Base-by-base conservation (phyloP, 2,797 vertebrate genomes). In the Margarornis squamiger region DNA sequence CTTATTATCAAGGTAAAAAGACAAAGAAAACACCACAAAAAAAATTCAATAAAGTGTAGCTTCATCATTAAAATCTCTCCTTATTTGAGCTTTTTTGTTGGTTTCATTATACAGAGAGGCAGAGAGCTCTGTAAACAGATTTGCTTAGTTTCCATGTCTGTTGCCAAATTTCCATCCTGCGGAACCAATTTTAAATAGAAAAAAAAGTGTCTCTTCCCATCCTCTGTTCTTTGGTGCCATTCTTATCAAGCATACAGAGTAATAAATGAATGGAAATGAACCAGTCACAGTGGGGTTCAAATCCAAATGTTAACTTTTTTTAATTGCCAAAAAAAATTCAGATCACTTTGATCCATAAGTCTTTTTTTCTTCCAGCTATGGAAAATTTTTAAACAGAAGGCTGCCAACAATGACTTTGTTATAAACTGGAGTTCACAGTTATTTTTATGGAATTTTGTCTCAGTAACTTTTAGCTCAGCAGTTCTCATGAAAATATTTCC, bases 151-250 rank as follows among this genome's bases (percentile, higher is more conserved):
- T 98, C 97, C 94, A 77, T 22, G 32, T 62, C 77, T 75, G 88
- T 88, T 98, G 97, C 97, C 97, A 97, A 96, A 97, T 97, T 97
- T 98, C 97, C 96, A 87, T 95, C 97, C 95, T 97, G 96, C 16
- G 70, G 96, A 97, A 97, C 90, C 71, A 96, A 97, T 97, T 97
- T 95, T 91, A 97, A 96, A 88, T 24, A 80, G 59, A 74, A 88
- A 93, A 88, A 93, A 90, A 90, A 89, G 67, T 70, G 55, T 77
- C 80, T 95, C 88, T 92, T 93, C 85, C 93, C 91, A 76, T 86
- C 85, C 87, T 93, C 88, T 87, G 55, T 82, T 95, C 89, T 77
- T 91, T 66, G 46, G 72, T 91, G 80, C 87, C 87, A 92, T 82
- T 92, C 91, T 96, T 95, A 92, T 36, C 95, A 93, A 86, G 78